These are phyloP conservation scores for Protodeltote pygarga DNA, from an alignment of 2,888 invertebrate species.

Conservation along the genomic window DNA sequence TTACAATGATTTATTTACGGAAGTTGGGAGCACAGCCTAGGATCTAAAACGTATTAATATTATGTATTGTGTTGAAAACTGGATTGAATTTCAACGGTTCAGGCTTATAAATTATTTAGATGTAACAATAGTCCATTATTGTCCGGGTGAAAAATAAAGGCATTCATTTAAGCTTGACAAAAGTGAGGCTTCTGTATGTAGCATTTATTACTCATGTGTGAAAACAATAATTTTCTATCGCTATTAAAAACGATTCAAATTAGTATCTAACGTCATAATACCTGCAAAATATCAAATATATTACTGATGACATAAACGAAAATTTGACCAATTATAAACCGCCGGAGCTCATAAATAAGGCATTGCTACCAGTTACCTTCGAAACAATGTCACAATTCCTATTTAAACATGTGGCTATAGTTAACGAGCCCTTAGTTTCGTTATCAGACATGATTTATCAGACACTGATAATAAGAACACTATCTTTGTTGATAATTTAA, in stretches of 20 bases:
- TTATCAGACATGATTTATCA: slow-evolving; percentile 45
- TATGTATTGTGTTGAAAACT: slow-evolving; percentile 16
- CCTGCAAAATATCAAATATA: slow-evolving; percentile 15
- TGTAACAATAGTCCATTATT: too few species aligned
- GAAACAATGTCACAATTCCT: slow-evolving; percentile 42
- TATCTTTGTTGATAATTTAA: slow-evolving; percentile 17
- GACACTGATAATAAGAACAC: too few species aligned
- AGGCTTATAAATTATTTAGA: too few species aligned
- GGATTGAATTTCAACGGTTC: slow-evolving; percentile 22
- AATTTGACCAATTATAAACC: slow-evolving; percentile 33
- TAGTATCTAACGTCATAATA: too few species aligned
- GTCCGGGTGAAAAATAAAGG: too few species aligned
- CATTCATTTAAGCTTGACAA: too few species aligned
- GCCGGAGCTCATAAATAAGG: slow-evolving; percentile 36
- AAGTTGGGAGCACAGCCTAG: slow-evolving; percentile 15
- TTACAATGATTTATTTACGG: slow-evolving; percentile 28
- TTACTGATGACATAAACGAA: slow-evolving; percentile 17
- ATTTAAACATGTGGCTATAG: slow-evolving; percentile 29
- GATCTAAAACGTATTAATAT: slow-evolving; percentile 15
- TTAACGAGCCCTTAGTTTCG: slow-evolving; percentile 39
- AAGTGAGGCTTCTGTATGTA: too few species aligned
- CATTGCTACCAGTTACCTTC: slow-evolving; percentile 43
- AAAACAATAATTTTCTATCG: too few species aligned
- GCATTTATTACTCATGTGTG: too few species aligned
- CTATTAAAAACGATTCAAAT: too few species aligned